phyloP scores from a whole-genome alignment of 2,888 invertebrate species.

The Rapana venosa region DNA sequence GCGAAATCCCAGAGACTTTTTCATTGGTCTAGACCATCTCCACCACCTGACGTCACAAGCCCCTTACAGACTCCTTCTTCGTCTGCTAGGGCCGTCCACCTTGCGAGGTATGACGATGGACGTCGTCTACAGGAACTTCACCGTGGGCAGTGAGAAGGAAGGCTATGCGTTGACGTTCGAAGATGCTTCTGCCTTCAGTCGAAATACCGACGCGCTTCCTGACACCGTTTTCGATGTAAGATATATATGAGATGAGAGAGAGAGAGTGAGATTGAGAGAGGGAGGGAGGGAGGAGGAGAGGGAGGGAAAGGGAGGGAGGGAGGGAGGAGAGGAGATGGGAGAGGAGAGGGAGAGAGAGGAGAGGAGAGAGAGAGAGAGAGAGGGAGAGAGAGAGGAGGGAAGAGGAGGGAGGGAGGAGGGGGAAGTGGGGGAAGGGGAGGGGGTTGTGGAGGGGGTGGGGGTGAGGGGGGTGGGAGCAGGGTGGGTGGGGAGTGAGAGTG shows the following conservation, averaged over 20 bases:
- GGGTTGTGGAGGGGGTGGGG: conserved; percentile 14
- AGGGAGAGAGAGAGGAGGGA: background rate
- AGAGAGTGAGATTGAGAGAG: conserved; percentile 13
- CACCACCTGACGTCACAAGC: too few relatives aligned
- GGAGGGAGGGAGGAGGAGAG: background rate
- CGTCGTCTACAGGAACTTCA: too few relatives aligned
- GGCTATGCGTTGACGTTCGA: too few relatives aligned
- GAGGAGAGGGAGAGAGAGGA: background rate
- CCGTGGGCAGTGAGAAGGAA: too few relatives aligned
- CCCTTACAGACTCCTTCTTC: too few relatives aligned
- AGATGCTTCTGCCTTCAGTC: too few relatives aligned
- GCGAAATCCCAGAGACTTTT: too few relatives aligned
- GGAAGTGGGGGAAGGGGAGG: background rate
- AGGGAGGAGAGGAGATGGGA: background rate
- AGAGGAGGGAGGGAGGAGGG: background rate
- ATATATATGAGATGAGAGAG: background rate
- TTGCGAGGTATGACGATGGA: too few relatives aligned
- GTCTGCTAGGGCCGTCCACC: too few relatives aligned
- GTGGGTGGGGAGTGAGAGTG: too few relatives aligned
- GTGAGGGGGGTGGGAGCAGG: background rate
- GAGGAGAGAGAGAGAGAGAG: background rate
- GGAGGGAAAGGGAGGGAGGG: background rate
- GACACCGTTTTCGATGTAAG: background rate
- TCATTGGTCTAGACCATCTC: too few relatives aligned
- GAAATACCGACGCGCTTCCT: too few relatives aligned